phyloP scores from a whole-genome alignment of 2,113 vertebrate species.

The Micromys minutus region DNA sequence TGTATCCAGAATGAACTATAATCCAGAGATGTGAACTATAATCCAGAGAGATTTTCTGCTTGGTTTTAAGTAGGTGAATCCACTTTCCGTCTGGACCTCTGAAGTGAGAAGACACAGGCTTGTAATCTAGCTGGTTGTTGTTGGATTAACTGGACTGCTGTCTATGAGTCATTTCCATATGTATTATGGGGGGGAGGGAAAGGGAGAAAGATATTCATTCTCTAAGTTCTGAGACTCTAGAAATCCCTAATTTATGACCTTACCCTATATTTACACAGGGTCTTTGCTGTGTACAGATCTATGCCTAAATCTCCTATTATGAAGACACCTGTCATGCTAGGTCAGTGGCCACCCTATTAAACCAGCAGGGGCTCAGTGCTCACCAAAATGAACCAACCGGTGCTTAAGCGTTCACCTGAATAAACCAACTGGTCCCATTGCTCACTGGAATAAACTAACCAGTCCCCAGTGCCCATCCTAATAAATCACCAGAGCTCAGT shows the following conservation, averaged over 20 bases:
- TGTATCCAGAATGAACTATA: background rate
- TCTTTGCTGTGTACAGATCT: background rate
- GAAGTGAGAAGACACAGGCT: background rate
- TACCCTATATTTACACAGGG: background rate
- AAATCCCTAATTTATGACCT: background rate
- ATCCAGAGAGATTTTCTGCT: background rate
- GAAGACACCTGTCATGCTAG: background rate
- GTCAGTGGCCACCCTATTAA: background rate
- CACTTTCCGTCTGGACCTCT: background rate
- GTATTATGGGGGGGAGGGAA: background rate
- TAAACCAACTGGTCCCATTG: background rate
- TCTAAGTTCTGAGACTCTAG: too few relatives aligned
- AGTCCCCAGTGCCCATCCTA: background rate
- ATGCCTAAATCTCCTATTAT: background rate
- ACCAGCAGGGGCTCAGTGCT: background rate
- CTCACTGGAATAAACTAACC: background rate
- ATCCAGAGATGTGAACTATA: background rate
- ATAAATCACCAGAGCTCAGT: background rate
- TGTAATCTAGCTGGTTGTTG: background rate
- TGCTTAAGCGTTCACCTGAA: background rate
- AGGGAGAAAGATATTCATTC: too few relatives aligned
- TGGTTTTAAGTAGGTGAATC: background rate
- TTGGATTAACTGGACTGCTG: background rate
- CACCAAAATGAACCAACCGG: background rate
- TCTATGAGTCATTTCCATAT: background rate